A percentile compares a stretch with the other conserved stretches of the same genome.
Evolutionary conservation across 1,140 invertebrate genomes (phyloP).

Genomic region (Heliconius congener): DNA sequence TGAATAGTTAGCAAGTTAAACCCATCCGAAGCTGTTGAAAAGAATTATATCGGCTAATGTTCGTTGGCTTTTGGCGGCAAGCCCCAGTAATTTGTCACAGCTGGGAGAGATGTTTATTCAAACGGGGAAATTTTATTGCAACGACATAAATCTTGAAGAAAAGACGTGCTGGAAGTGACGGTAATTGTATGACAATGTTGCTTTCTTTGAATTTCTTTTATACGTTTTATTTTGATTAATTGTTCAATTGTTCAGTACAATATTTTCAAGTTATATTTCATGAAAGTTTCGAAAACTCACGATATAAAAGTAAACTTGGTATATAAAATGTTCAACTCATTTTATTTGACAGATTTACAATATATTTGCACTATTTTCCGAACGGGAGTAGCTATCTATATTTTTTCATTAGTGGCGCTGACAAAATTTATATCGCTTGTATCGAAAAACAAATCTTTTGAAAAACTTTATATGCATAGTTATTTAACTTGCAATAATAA

Average conservation of each 20-base stretch:
- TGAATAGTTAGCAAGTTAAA: constrained; percentile 62
- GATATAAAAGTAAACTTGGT: not conserved
- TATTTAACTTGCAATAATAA: too few relatives aligned
- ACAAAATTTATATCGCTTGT: too few relatives aligned
- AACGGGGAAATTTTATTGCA: constrained; percentile 66
- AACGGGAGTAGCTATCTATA: not conserved
- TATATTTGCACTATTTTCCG: too few relatives aligned
- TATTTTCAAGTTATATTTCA: constrained; percentile 8
- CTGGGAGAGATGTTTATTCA: constrained; percentile 73
- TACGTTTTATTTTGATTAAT: constrained; percentile 39
- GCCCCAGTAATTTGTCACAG: constrained; percentile 70
- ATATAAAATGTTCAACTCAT: too few relatives aligned
- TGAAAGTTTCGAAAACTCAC: not conserved
- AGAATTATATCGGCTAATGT: constrained; percentile 70
- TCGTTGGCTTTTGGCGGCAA: constrained; percentile 64
- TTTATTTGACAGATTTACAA: too few relatives aligned
- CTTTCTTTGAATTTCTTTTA: constrained; percentile 43
- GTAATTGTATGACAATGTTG: constrained; percentile 60
- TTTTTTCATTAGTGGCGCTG: not conserved
- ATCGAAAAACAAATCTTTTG: too few relatives aligned
- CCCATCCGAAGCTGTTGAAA: constrained; percentile 58
- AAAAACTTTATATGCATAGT: too few relatives aligned
- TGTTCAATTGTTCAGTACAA: constrained; percentile 30
- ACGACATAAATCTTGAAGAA: constrained; percentile 64
- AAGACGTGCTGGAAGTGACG: constrained; percentile 62